A percentile compares a stretch with the other conserved stretches of the same genome.
Evolutionary conservation across 2,113 vertebrate genomes (phyloP).

Genomic region (Xiphias gladius): DNA sequence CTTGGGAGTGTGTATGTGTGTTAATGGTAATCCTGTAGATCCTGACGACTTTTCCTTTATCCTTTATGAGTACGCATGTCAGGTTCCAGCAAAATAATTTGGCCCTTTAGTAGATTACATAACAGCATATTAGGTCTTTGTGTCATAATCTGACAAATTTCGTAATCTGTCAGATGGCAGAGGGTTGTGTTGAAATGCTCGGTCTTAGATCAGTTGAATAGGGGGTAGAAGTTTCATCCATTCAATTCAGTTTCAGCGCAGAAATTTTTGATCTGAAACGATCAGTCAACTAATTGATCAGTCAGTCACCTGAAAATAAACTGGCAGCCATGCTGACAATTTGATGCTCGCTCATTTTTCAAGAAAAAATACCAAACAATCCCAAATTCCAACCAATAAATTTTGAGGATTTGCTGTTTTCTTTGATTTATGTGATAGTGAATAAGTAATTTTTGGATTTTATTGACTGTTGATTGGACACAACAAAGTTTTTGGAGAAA

Average conservation of each 20-base stretch:
- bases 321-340: too few relatives aligned
- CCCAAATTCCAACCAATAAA: not conserved
- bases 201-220: not conserved
- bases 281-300: not conserved
- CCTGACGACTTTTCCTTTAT: conserved; percentile 68
- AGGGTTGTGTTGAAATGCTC: conserved; percentile 5
- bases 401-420: not conserved
- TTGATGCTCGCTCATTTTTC: too few relatives aligned
- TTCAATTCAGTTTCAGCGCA: not conserved
- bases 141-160: conserved; percentile 65
- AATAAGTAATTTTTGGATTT: not conserved
- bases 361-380: too few relatives aligned
- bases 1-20: conserved; percentile 59
- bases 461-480: not conserved
- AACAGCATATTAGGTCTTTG: conserved; percentile 53
- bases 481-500: not conserved
- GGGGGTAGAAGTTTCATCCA: not conserved
- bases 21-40: conserved; percentile 73
- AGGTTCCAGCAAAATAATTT: conserved; percentile 53
- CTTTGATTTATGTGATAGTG: too few relatives aligned
- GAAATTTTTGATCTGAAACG: not conserved
- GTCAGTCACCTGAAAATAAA: not conserved
- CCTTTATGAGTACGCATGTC: conserved; percentile 63
- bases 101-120: conserved; percentile 58
- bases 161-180: conserved; percentile 41